A percentile compares a stretch with the other conserved stretches of the same genome.
Evolutionary conservation across 2,113 vertebrate species (phyloP).

Genomic region (Gnathonemus longibarbis): DNA sequence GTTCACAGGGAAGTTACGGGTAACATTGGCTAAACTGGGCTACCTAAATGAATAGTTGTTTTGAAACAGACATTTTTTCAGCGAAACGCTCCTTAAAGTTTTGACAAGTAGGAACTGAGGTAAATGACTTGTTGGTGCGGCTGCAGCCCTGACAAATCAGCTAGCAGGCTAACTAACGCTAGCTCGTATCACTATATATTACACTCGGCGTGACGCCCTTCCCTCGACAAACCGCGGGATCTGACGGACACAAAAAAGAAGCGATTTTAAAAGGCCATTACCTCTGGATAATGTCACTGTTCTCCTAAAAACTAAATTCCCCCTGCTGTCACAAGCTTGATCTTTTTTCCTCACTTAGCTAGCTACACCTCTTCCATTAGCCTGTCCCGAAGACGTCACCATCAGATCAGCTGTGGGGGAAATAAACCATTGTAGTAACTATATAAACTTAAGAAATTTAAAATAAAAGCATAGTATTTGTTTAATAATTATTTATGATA

Average conservation of each 20-base stretch:
- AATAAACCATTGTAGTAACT: not conserved
- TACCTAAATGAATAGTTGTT: not conserved
- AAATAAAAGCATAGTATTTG: not conserved
- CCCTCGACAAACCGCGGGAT: not conserved
- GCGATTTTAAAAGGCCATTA: constrained; percentile 37
- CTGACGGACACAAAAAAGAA: constrained; percentile 7
- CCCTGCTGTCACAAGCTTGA: constrained; percentile 64
- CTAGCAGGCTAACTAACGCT: constrained; percentile 28
- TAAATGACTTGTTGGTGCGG: constrained; percentile 4
- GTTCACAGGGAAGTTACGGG: not conserved
- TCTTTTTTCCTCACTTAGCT: constrained; percentile 45
- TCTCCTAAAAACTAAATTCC: constrained; percentile 54
- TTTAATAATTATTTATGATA: not conserved
- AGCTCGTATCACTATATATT: constrained; percentile 30
- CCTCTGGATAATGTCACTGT: constrained; percentile 50
- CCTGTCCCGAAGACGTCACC: constrained; percentile 46
- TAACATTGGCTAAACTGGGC: not conserved
- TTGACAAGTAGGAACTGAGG: not conserved
- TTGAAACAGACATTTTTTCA: not conserved
- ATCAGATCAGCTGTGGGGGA: constrained; percentile 34
- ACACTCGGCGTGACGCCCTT: constrained; percentile 20
- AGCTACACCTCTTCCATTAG: constrained; percentile 57
- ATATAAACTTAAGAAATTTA: not conserved
- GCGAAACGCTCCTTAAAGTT: not conserved
- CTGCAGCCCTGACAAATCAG: constrained; percentile 13